These are phyloP conservation scores for Heteronetta atricapilla DNA, from an alignment of 2,113 vertebrate species.

Conservation along the genomic window DNA sequence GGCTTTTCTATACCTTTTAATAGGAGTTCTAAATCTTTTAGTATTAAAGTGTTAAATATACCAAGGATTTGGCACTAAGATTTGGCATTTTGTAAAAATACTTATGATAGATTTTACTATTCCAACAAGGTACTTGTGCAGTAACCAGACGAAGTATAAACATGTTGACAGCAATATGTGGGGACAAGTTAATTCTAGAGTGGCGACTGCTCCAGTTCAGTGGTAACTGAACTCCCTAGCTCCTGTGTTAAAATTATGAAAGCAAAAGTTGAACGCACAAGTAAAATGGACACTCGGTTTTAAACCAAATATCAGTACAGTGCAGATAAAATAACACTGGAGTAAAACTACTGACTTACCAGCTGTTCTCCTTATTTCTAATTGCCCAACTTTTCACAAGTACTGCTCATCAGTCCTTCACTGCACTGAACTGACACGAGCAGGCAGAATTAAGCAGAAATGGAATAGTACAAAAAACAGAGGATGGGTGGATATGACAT, in stretches of 20 bases:
- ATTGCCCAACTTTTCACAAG: neutral
- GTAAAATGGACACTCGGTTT: neutral
- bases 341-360: neutral
- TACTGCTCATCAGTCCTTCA: neutral
- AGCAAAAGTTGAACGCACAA: neutral
- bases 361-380: constrained; percentile 28
- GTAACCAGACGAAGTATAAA: neutral
- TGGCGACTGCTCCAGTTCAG: neutral
- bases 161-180: neutral
- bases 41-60: neutral
- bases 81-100: constrained; percentile 10
- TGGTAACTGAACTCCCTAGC: neutral
- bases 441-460: constrained; percentile 12
- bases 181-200: neutral
- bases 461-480: neutral
- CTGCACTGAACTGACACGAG: neutral
- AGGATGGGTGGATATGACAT: neutral
- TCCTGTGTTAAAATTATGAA: neutral
- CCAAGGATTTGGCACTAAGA: neutral
- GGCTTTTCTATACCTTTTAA: neutral
- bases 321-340: constrained; percentile 13
- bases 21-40: neutral
- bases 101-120: neutral
- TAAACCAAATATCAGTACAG: neutral
- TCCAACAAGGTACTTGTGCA: neutral